Evolutionary conservation across 2,797 vertebrate genomes (phyloP).

Genomic region (Eospalax fontanierii): DNA sequence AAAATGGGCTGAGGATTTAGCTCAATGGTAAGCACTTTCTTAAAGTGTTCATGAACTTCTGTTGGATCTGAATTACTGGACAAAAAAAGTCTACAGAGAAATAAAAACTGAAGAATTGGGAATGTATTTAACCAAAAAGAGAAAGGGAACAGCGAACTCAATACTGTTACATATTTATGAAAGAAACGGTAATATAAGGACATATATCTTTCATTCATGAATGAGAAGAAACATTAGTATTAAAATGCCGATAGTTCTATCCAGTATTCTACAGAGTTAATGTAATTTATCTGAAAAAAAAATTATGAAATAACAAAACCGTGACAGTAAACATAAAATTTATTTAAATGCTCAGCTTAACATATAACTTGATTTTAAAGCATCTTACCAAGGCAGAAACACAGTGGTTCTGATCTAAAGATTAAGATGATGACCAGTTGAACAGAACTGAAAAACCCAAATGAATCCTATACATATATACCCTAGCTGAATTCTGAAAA

Average conservation of each 20-base stretch:
- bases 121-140: neutral
- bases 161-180: neutral
- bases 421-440: neutral
- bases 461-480: neutral
- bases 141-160: neutral
- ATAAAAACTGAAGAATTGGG: neutral
- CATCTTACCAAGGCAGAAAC: neutral
- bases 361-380: neutral
- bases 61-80: too few species aligned
- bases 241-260: neutral
- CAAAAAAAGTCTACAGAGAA: neutral
- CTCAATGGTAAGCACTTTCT: neutral
- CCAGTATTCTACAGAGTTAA: neutral
- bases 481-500: neutral
- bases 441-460: neutral
- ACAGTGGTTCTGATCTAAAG: neutral
- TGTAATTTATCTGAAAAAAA: neutral
- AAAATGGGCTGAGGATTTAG: neutral
- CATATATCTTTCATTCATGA: rapidly evolving
- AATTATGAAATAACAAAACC: neutral
- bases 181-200: neutral
- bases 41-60: neutral
- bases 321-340: neutral
- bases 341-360: neutral
- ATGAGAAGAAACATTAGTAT: neutral